Conservation (phyloP, 2,113 vertebrate species). For the Parus major region DNA sequence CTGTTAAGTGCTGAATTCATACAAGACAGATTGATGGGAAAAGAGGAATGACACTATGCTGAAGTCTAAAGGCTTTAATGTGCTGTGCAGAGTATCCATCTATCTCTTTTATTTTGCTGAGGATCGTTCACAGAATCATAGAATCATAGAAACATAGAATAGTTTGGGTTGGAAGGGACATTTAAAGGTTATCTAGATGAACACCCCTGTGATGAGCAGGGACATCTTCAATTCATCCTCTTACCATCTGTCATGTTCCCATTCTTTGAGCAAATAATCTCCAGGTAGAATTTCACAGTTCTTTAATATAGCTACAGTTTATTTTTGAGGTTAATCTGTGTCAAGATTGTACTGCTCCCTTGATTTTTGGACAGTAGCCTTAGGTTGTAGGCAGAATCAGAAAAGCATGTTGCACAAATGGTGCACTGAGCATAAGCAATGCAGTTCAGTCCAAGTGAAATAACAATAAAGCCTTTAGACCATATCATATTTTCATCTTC, state of each 20-base stretch:
- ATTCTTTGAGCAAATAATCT: not conserved
- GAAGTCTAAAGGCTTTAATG: not conserved
- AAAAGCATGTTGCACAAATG: not conserved
- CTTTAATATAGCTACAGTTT: constrained; percentile 6
- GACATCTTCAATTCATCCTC: not conserved
- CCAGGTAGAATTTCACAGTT: not conserved
- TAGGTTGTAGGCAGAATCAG: not conserved
- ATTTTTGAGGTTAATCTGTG: constrained; percentile 13
- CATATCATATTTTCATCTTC: not conserved
- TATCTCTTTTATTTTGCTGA: not conserved
- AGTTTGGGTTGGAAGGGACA: not conserved
- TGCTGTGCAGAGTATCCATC: not conserved
- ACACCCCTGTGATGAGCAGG: not conserved
- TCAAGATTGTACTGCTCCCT: not conserved
- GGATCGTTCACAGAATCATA: not conserved
- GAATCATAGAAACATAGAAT: not conserved
- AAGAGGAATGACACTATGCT: not conserved
- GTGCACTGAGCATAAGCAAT: not conserved
- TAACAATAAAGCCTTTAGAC: not conserved
- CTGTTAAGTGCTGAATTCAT: not conserved
- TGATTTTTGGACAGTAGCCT: not conserved
- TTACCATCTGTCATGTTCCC: not conserved
- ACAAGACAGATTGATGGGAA: not conserved
- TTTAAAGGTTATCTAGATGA: not conserved
- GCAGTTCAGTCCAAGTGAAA: not conserved